Conservation (phyloP, 2,888 invertebrate genomes). For the Pterostichus madidus region DNA sequence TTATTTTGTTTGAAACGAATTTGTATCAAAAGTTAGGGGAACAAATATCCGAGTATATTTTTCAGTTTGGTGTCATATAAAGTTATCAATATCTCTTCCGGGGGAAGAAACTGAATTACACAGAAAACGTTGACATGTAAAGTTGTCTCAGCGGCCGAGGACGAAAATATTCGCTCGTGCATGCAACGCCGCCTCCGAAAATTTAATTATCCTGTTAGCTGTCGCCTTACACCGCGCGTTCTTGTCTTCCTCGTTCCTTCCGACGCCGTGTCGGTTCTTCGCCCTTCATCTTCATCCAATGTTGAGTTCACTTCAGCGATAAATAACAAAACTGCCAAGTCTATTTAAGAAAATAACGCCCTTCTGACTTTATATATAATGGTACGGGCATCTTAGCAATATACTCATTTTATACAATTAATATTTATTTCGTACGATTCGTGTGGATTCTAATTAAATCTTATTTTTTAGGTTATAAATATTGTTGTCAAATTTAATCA, state of each 20-base stretch:
- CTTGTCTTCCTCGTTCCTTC: not conserved
- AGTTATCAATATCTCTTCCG: slow-evolving; percentile 48
- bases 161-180: slow-evolving; percentile 46
- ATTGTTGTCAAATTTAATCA: too few relatives aligned
- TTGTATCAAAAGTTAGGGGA: slow-evolving; percentile 20
- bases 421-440: too few relatives aligned
- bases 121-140: slow-evolving; percentile 51
- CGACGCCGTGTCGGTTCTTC: too few relatives aligned
- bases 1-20: slow-evolving; percentile 34
- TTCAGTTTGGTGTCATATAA: slow-evolving; percentile 48
- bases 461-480: too few relatives aligned
- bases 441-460: too few relatives aligned
- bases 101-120: slow-evolving; percentile 41
- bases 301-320: slow-evolving; percentile 27
- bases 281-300: slow-evolving; percentile 20
- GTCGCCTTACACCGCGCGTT: slow-evolving; percentile 4
- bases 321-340: slow-evolving; percentile 45
- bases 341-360: slow-evolving; percentile 47
- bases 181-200: slow-evolving; percentile 30
- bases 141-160: slow-evolving; percentile 30
- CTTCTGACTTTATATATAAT: slow-evolving; percentile 13
- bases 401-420: too few relatives aligned
- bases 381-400: not conserved
- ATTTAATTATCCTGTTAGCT: slow-evolving; percentile 50
- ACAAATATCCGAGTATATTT: slow-evolving; percentile 27